Base-by-base conservation (phyloP, 64 coral and sea anemone species). In the Stichodactyla helianthus region DNA sequence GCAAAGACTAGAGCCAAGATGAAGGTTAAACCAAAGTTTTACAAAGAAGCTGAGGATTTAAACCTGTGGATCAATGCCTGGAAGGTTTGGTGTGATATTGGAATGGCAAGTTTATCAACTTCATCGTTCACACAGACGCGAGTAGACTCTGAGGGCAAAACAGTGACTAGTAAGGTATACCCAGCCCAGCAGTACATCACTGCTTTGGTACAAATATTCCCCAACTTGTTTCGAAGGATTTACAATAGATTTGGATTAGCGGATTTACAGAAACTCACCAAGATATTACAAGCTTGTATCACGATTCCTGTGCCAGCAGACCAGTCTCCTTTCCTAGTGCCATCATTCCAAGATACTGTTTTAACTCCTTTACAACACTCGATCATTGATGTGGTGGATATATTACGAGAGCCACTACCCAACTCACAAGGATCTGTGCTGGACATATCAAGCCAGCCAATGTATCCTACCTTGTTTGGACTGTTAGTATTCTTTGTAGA, bases 21-120 rank as follows among this genome's bases (percentile, higher is more conserved):
- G 16, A 98, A 95, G 85, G 88, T 98, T 0, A 94, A 98, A 88
- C 96, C 96, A n/a, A 98, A 98, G 80, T 98, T 98, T 85, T 98
- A 89, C 82, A 58, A 92, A 78, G 96, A 91, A 55, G 89, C 86
- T 20, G 94, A 92, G 35, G 96, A 98, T 68, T 83, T 98, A 19
- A 98, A 98, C 77, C 78, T 98, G 31, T 98, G 96, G 96, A 89
- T 89, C 2, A 98, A 98, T 44, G 96, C 90, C 4, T 94, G 93
- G 93, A 87, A 92, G 15, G 96, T 95, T 10, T 98, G 96, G 96
- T 92, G 89, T 62, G 93, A 87, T 18, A 98, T 98, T 35, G 96
- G 96, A 2, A 87, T 62, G n/a, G 88, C 93, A 17, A 95, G 93
- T 14, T 89, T 89, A 59, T 95, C 93, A 0, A 19, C 77, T 0